Percentiles rank a stretch among this genome's conserved stretches.
These are phyloP conservation scores for Gnatocerus cornutus DNA, from an alignment of 2,888 invertebrate genomes.

Conservation along the genomic window DNA sequence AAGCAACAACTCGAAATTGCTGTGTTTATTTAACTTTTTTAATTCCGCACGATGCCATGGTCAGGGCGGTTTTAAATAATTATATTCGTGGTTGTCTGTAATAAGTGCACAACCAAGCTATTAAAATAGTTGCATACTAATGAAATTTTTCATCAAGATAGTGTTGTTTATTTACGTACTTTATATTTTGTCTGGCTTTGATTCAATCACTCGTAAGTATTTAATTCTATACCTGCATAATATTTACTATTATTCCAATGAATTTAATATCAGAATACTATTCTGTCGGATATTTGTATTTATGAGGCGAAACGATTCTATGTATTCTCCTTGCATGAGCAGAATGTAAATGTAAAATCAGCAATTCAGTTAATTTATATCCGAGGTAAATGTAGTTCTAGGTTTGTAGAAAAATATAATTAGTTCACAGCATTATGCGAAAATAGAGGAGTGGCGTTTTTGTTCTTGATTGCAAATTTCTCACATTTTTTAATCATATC, in stretches of 20 bases:
- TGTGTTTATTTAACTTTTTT: not conserved
- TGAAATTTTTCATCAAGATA: not conserved
- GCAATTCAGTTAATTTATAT: not conserved
- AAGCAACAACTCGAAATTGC: too few species aligned
- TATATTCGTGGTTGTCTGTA: not conserved
- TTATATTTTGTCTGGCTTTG: too few species aligned
- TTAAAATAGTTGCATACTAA: conserved; percentile 6
- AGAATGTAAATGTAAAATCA: conserved; percentile 2
- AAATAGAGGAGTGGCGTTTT: too few species aligned
- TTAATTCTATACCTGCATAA: too few species aligned
- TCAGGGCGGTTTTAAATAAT: not conserved
- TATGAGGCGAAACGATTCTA: not conserved
- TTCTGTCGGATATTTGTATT: not conserved
- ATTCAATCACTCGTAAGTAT: too few species aligned
- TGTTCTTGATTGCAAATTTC: too few species aligned
- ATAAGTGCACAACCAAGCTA: not conserved
- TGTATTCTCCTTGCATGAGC: not conserved
- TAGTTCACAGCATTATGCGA: too few species aligned
- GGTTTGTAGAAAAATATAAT: not conserved
- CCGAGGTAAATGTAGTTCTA: not conserved
- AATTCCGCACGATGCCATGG: not conserved
- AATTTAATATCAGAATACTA: too few species aligned
- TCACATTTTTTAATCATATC: too few species aligned
- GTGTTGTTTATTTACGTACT: not conserved
- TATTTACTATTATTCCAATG: too few species aligned